Evolutionary conservation across 2,797 vertebrate species (phyloP), one percentile per base, ranked within the genome.

Genomic region (Cossypha heuglini): DNA sequence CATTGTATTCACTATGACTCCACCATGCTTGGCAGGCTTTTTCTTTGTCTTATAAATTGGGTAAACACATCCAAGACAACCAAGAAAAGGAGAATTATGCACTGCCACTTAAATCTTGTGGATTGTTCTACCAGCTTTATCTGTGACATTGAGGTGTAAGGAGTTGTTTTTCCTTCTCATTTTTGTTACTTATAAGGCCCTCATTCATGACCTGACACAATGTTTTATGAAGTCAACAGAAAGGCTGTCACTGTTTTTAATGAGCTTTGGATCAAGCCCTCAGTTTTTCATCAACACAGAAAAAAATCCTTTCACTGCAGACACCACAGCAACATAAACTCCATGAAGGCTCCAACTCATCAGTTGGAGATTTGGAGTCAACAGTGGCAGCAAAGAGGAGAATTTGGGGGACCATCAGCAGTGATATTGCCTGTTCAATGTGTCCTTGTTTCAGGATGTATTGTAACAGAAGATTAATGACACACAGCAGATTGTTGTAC

Each of bases 51-150:
- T 87, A 51, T 95, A 0, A 76, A 79, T 80, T 93, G 68, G 43
- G 43, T 88, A 93, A 95, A 91, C 77, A 94, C 88, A 77, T 94
- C 87, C 80, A 78, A 89, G 91, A 35, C 18, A 80, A 80, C 20
- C 57, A 88, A 93, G 75, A 83, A 88, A 83, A 92, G 86, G 64
- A 87, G 69, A 91, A 88, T 93, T 66, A 59, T 54, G 64, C 35
- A 19, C 88, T 89, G 57, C 63, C 75, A 55, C 68, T 87, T 91
- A 87, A 87, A 83, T 92, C 81, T 83, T 83, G 40, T 5, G 13
- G 55, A 35, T 42, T 73, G 35, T 87, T 88, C 57, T 38, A 90
- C 63, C 33, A 86, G 42, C 52, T 94, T 81, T 19, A 37, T 87
- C 54, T 48, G 35, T 82, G 89, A 74, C 84, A 75, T 8, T 68